Evolutionary conservation across 2,113 vertebrate species (phyloP).

Genomic region (Anser brachyrhynchus): DNA sequence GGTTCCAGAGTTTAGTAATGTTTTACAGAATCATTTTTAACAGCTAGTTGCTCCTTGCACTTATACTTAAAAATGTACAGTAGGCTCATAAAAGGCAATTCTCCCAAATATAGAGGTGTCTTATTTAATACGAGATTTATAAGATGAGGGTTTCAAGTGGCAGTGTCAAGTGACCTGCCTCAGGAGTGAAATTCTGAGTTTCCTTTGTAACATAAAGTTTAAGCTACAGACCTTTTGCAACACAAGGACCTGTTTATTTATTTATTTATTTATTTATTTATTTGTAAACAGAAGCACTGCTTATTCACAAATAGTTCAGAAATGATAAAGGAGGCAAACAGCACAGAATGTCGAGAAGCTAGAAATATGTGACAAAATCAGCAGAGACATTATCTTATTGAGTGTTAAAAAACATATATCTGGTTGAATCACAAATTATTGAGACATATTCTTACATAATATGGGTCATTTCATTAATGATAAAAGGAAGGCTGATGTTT

Average conservation of each 20-base stretch:
- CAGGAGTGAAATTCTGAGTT: conserved; percentile 19
- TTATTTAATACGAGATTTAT: conserved; percentile 52
- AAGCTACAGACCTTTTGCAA: neutral
- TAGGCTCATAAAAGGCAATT: conserved; percentile 49
- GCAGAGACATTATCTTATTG: neutral
- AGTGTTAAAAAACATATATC: neutral
- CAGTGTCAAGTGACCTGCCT: neutral
- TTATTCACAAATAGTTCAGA: neutral
- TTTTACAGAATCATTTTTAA: conserved; percentile 44
- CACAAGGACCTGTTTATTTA: neutral
- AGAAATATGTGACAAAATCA: neutral
- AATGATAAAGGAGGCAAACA: neutral
- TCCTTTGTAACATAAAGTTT: neutral
- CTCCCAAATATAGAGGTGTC: conserved; percentile 21
- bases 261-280: no score
- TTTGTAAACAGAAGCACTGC: neutral
- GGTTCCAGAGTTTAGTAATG: conserved; percentile 4
- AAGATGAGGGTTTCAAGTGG: neutral
- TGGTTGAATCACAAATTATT: neutral
- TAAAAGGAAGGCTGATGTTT: neutral
- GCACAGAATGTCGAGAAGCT: neutral
- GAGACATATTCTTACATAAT: neutral
- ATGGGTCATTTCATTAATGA: neutral
- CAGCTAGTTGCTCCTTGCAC: conserved; percentile 22
- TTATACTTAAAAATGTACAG: neutral